Evolutionary conservation across 2,888 invertebrate genomes (phyloP), one percentile per base, ranked within the genome.

Genomic region (Agrotis ipsilon): DNA sequence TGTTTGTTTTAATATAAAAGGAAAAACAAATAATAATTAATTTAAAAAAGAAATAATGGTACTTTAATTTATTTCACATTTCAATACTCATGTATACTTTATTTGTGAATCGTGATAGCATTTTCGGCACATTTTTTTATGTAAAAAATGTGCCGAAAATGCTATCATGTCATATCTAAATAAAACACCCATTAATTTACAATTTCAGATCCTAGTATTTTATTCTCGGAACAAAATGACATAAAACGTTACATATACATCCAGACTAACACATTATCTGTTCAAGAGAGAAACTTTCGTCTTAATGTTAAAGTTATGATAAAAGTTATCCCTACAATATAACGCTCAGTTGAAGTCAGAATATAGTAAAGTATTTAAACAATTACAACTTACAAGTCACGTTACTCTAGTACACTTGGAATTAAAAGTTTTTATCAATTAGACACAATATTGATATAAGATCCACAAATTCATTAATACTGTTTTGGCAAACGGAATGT

Each of bases 401-500:
- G 49, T 72, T 59, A 75, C 61, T 65, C 60, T 77, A 75, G 69
- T 60, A 73, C 68, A 75, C 46, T 55, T 65, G 32, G 69, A 81
- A 71, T 58, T 39, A 60, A 62, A 66, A 48, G 45, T 60, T 51
- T 24, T 63, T 66, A 75, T 70, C 54, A 67, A 61, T 49, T 64
- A 83, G 54, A 71, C 62, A 74, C 65, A 67, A 68, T 58, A 73
- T 57, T 68, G 54, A 78, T 72, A 71, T 66, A 68, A 72, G 58
- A 72, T 70, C 60, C 68, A 79, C 63, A 67, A 63, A 77, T 82
- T 76, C 59, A 72, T 77, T 84, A 84, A 83, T 84, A 83, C 83
- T 84, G 83, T 63, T 82, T 84, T 84, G 82, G 85, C 77, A 75
- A 82, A 74, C 43, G 65, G 82, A 73, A 71, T 71, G 68, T 68